Conservation (phyloP, 1,140 invertebrate species). For the Microplitis mediator region DNA sequence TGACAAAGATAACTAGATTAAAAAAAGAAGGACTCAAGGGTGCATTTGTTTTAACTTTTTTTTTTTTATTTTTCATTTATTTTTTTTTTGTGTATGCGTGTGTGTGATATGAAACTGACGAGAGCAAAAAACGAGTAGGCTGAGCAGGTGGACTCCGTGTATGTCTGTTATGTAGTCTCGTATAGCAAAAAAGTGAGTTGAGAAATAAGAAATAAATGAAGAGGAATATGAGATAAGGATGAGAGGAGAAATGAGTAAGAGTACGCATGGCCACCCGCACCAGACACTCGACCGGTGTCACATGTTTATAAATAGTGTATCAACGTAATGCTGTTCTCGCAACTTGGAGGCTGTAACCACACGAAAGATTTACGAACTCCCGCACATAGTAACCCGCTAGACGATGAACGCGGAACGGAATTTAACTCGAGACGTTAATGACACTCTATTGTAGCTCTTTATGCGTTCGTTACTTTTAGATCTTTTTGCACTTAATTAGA, state of each 20-base stretch:
- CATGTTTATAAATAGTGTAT: conserved; percentile 60
- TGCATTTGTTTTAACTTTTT: not conserved
- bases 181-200: too few species aligned
- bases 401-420: conserved; percentile 53
- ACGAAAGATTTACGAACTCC: conserved; percentile 54
- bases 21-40: not conserved
- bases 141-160: too few species aligned
- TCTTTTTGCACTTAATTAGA: too few species aligned
- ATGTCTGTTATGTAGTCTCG: too few species aligned
- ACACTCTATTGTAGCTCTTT: too few species aligned
- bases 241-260: too few species aligned
- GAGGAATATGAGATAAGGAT: too few species aligned
- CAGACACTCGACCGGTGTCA: conserved; percentile 52
- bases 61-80: too few species aligned
- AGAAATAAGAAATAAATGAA: too few species aligned
- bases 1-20: not conserved
- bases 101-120: not conserved
- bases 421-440: conserved; percentile 18
- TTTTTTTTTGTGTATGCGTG: too few species aligned
- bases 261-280: conserved; percentile 50
- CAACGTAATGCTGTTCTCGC: conserved; percentile 49
- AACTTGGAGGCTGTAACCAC: conserved; percentile 43
- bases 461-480: too few species aligned
- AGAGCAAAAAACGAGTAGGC: not conserved
- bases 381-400: conserved; percentile 27